Percentiles rank a stretch among this genome's conserved stretches.
These are phyloP conservation scores for Stenopsyche tienmushanensis DNA, from an alignment of 1,140 invertebrate species.

Conservation along the genomic window DNA sequence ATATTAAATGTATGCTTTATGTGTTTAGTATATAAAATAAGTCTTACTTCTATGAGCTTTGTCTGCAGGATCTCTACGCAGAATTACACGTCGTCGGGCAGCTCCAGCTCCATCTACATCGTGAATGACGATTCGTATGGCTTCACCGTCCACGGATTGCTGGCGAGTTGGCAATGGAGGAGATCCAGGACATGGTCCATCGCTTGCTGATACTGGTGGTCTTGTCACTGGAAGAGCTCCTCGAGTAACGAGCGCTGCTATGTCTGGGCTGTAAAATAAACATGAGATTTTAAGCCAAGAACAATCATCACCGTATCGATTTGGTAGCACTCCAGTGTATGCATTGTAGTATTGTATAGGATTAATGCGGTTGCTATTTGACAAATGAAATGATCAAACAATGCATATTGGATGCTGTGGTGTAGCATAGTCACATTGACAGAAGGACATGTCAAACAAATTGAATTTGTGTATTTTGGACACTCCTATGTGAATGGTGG, in stretches of 20 bases:
- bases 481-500: too few species aligned
- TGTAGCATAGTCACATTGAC: too few species aligned
- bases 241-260: slow-evolving; percentile 66
- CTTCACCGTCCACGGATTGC: slow-evolving; percentile 85
- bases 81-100: slow-evolving; percentile 72
- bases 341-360: too few species aligned
- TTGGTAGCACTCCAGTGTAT: too few species aligned
- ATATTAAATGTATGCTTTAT: slow-evolving; percentile 3
- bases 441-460: too few species aligned
- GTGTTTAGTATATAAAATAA: background rate
- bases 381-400: too few species aligned
- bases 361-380: too few species aligned
- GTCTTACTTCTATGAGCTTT: slow-evolving; percentile 84
- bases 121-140: slow-evolving; percentile 90
- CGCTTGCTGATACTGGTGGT: slow-evolving; percentile 48
- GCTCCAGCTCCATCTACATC: slow-evolving; percentile 77
- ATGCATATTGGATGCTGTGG: too few species aligned
- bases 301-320: too few species aligned
- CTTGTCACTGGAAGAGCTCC: slow-evolving; percentile 53
- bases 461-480: too few species aligned
- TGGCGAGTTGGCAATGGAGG: slow-evolving; percentile 56
- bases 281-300: too few species aligned
- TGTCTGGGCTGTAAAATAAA: slow-evolving; percentile 64
- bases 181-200: slow-evolving; percentile 51
- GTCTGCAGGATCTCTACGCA: slow-evolving; percentile 77